Evolutionary conservation across 2,113 vertebrate genomes (phyloP), one percentile per base, ranked within the genome.

Genomic region (Myocastor coypus): DNA sequence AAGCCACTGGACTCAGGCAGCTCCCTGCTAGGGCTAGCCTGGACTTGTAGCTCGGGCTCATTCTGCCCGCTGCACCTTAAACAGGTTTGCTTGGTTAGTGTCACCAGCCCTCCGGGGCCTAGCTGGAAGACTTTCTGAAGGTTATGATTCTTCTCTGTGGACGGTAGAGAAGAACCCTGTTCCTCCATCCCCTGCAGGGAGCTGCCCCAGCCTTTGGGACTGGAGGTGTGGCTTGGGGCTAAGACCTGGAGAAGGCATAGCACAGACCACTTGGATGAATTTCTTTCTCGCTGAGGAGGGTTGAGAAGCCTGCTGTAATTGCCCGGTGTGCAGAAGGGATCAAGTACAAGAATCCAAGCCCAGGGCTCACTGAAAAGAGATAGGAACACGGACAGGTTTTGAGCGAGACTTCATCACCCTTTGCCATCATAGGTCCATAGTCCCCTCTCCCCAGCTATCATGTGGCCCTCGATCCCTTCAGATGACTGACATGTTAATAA

Each of bases 401-500:
- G 32, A 59, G 4, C 34, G 92, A 87, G 57, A 32, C 30, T 46
- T 78, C 13, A 30, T 37, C 42, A n/a, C 34, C 13, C 42, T 82
- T 34, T 66, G n/a, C 11, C 50, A 59, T 84, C 26, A 34, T 22
- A 50, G 63, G 83, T 34, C 34, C 34, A 3, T 52, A 17, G 4
- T 24, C 26, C 11, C 37, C 30, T 17, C 4, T 1, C 40, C 3
- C 13, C 19, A n/a, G 69, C 59, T 75, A 19, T n/a, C 78, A 1
- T 16, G 32, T 87, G 89, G 52, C 34, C 40, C 37, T 89, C 57
- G 34, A 37, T 63, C 16, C 52, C 37, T 87, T 77, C 83, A 34
- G 83, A 50, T 81, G 68, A 92, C 71, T 55, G 87, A 4, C 86
- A 64, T 71, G 19, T 77, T 89, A 84, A 68, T 93, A 95, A 96